Percentiles rank a stretch among this genome's conserved stretches.
Evolutionary conservation across 2,797 vertebrate genomes (phyloP).

Genomic region (Fistularia commersonii): DNA sequence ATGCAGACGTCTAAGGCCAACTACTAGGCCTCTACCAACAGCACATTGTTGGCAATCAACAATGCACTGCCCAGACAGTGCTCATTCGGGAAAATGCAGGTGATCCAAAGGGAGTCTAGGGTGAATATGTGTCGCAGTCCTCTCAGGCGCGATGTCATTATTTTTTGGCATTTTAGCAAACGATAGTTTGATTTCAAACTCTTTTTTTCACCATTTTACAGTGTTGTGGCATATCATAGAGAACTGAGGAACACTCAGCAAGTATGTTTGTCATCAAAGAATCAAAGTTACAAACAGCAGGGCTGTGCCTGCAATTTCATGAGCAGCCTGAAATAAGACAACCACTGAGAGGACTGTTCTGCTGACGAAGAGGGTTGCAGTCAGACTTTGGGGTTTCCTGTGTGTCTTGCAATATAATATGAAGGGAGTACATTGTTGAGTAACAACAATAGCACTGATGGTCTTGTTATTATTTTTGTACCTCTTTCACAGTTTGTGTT

Average conservation of each 20-base stretch:
- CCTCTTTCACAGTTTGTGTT: conserved; percentile 90
- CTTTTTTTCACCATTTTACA: too few relatives aligned
- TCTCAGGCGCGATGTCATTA: conserved; percentile 47
- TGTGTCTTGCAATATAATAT: conserved; percentile 3
- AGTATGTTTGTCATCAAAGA: too few relatives aligned
- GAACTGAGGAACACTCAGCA: too few relatives aligned
- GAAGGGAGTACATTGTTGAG: conserved; percentile 86
- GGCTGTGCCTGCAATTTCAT: background rate
- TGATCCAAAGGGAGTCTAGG: conserved; percentile 34
- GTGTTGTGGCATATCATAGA: too few relatives aligned
- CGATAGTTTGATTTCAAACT: too few relatives aligned
- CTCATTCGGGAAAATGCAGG: conserved; percentile 69
- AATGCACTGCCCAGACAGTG: conserved; percentile 89
- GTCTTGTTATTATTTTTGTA: conserved; percentile 78
- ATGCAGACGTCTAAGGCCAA: conserved; percentile 79
- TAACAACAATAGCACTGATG: conserved; percentile 84
- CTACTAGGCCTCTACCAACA: conserved; percentile 83
- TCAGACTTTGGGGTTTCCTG: conserved; percentile 23
- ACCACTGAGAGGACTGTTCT: conserved; percentile 49
- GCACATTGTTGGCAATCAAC: conserved; percentile 95
- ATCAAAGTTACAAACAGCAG: too few relatives aligned
- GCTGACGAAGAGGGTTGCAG: conserved; percentile 11
- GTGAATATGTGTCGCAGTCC: conserved; percentile 18
- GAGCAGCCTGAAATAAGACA: conserved; percentile 27
- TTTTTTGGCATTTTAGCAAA: background rate